These are phyloP conservation scores for Acanthis flammea DNA, from an alignment of 2,797 vertebrate genomes.

Conservation along the genomic window DNA sequence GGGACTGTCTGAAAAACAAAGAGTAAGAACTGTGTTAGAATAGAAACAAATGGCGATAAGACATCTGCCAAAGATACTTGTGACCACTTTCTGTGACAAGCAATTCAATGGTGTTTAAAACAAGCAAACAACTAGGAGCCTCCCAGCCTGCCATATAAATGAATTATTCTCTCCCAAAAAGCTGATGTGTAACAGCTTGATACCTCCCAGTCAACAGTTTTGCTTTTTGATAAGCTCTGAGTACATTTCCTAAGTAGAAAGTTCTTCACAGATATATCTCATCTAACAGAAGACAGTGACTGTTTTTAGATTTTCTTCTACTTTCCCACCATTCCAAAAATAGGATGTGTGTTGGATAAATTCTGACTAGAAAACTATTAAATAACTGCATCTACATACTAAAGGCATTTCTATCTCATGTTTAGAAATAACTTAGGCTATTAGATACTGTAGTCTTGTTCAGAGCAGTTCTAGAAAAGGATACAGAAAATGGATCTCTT, in stretches of 20 bases:
- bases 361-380: neutral
- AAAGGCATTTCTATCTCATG: neutral
- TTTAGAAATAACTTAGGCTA: neutral
- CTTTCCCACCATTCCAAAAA: neutral
- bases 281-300: neutral
- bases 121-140: neutral
- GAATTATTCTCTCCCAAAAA: neutral
- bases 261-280: neutral
- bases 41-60: neutral
- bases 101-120: neutral
- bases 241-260: neutral
- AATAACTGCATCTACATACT: neutral
- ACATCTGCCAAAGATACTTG: neutral
- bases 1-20: neutral
- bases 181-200: neutral
- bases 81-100: neutral
- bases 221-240: neutral
- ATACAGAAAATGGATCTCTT: neutral
- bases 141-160: neutral
- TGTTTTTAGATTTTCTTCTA: neutral
- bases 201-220: neutral
- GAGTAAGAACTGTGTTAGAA: neutral
- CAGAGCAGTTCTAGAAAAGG: neutral
- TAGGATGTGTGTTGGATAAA: neutral
- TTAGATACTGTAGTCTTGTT: neutral